These are phyloP conservation scores for Sigmodon hispidus DNA, from an alignment of 2,113 vertebrate species.

Conservation along the genomic window DNA sequence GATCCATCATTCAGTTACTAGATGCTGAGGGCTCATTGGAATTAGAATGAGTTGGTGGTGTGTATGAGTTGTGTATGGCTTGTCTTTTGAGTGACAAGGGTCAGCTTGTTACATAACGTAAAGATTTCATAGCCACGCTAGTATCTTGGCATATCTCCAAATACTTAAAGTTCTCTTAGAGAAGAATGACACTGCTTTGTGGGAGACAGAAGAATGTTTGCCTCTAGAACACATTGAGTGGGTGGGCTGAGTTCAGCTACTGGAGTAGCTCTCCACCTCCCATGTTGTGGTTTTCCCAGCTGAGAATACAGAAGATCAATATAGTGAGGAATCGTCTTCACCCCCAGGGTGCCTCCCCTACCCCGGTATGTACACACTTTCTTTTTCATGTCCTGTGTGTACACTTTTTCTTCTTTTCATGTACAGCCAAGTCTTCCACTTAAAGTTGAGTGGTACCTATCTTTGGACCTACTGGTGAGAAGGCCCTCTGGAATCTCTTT, in stretches of 20 bases:
- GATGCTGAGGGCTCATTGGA: background rate
- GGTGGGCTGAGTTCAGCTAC: constrained; percentile 61
- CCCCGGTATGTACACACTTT: no score
- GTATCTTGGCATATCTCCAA: constrained; percentile 57
- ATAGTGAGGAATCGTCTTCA: background rate
- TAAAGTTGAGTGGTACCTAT: background rate
- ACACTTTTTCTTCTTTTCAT: background rate
- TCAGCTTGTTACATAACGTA: constrained; percentile 5
- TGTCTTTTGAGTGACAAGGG: background rate
- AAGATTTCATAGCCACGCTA: constrained; percentile 45
- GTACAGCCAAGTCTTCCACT: background rate
- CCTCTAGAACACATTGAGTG: constrained; percentile 53
- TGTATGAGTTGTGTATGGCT: background rate
- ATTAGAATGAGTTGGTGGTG: background rate
- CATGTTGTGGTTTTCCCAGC: constrained; percentile 38
- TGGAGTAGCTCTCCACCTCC: constrained; percentile 11
- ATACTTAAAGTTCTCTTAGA: constrained; percentile 56
- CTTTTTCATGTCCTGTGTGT: background rate
- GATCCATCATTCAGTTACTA: background rate
- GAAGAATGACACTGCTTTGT: constrained; percentile 50
- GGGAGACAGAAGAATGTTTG: constrained; percentile 68
- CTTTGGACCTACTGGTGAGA: background rate
- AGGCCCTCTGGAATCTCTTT: constrained; percentile 14
- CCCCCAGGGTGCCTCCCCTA: no score
- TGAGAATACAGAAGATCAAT: constrained; percentile 22